Percentiles rank a stretch among this genome's conserved stretches.
Evolutionary conservation across 2,888 invertebrate genomes (phyloP).

Genomic region (Orchesellides sinensis): DNA sequence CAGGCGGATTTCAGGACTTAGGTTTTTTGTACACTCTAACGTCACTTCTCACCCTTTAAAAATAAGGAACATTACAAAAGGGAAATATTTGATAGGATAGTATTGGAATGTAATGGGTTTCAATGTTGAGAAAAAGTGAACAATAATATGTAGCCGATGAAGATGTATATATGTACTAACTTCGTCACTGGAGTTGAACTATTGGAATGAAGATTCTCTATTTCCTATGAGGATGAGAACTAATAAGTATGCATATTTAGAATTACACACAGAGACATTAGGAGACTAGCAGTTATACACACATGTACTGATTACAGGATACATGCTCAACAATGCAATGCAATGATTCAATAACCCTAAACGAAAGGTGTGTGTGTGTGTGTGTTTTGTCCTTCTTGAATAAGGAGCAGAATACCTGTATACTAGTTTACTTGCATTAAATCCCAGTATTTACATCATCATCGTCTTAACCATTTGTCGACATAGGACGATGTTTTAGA

Average conservation of each 20-base stretch:
- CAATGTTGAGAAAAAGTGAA: not conserved
- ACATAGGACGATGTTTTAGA: slow-evolving; percentile 15
- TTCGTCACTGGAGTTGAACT: slow-evolving; percentile 20
- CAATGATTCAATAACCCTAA: slow-evolving; percentile 50
- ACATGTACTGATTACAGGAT: slow-evolving; percentile 29
- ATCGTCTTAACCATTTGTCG: slow-evolving; percentile 11
- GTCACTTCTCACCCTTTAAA: not conserved
- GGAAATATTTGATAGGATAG: not conserved
- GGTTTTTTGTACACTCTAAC: no score
- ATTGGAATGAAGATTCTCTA: not conserved
- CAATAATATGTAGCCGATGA: not conserved
- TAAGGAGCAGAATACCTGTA: slow-evolving; percentile 40
- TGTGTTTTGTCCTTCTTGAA: slow-evolving; percentile 26
- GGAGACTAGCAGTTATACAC: not conserved
- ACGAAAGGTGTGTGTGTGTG: slow-evolving; percentile 26
- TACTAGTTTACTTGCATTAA: slow-evolving; percentile 42
- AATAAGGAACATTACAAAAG: not conserved
- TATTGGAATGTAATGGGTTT: slow-evolving; percentile 2
- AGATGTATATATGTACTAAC: not conserved
- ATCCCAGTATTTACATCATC: slow-evolving; percentile 48
- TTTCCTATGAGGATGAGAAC: slow-evolving; percentile 5
- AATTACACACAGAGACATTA: not conserved
- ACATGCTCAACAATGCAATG: slow-evolving; percentile 39
- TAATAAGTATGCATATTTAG: slow-evolving; percentile 4
- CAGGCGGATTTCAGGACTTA: no score